Percentiles rank a stretch among this genome's conserved stretches.
phyloP scores from a whole-genome alignment of 2,113 vertebrate species.

The Prionailurus viverrinus region DNA sequence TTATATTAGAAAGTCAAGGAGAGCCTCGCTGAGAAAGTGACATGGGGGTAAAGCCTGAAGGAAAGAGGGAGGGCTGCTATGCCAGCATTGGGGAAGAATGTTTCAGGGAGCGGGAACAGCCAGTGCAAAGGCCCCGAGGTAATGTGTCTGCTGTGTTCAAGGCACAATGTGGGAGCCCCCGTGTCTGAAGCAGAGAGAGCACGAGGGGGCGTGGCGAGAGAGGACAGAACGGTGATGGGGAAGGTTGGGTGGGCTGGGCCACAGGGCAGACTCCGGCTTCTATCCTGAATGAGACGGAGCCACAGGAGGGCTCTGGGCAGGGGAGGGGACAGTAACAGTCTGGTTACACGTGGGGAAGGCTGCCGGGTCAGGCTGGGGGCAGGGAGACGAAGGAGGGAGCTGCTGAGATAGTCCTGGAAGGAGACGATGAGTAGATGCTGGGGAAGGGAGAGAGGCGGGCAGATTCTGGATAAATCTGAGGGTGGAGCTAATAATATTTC shows the following conservation, averaged over 20 bases:
- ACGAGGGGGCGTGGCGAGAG: not conserved
- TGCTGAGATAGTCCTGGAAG: not conserved
- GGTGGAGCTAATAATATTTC: not conserved
- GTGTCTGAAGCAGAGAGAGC: not conserved
- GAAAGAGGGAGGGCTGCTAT: not conserved
- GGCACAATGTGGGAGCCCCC: not conserved
- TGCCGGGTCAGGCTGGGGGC: fast-evolving
- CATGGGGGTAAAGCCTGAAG: not conserved
- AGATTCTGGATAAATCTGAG: not conserved
- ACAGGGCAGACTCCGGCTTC: not conserved
- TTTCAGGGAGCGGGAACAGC: not conserved
- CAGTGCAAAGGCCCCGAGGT: not conserved
- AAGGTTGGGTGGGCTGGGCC: no score
- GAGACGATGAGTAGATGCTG: not conserved
- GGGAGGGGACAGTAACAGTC: not conserved
- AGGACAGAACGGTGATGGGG: not conserved
- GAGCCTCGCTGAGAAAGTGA: not conserved
- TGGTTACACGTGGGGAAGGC: not conserved
- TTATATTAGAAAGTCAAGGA: not conserved
- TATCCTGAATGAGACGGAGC: not conserved
- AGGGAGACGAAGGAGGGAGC: not conserved
- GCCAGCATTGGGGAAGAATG: not conserved
- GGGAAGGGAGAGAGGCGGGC: not conserved
- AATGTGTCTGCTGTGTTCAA: not conserved
- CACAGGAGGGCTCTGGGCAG: not conserved